These are phyloP conservation scores for Apteryx mantelli DNA, from an alignment of 2,113 vertebrate genomes.

Conservation along the genomic window DNA sequence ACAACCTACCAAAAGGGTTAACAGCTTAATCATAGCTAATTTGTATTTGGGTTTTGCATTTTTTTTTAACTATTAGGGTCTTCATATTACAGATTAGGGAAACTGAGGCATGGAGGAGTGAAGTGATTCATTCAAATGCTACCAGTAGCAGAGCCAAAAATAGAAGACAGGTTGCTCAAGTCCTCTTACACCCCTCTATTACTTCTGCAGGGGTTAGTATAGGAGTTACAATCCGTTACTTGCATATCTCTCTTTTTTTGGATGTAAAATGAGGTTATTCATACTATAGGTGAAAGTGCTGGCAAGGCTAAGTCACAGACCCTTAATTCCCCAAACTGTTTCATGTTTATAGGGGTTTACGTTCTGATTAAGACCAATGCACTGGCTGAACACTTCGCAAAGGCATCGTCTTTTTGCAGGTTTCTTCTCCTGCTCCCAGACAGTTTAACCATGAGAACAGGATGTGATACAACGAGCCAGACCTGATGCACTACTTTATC, in stretches of 20 bases:
- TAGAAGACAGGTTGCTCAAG: accelerated
- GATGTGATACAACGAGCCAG: neutral
- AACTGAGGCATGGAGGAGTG: neutral
- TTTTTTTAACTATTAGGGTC: neutral
- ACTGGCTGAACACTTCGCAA: neutral
- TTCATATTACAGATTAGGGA: neutral
- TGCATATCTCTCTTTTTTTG: neutral
- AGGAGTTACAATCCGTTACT: neutral
- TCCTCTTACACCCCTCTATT: neutral
- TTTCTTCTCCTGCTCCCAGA: neutral
- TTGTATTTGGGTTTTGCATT: neutral
- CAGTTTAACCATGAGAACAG: neutral
- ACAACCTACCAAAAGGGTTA: constrained; percentile 8
- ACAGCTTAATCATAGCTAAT: neutral
- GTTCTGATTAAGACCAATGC: neutral
- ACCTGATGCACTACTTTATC: neutral
- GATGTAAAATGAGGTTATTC: neutral
- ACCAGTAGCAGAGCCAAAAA: neutral
- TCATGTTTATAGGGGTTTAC: accelerated
- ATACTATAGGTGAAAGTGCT: neutral
- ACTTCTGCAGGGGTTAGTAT: neutral
- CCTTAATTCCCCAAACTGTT: accelerated
- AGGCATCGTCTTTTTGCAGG: accelerated
- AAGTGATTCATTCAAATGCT: neutral
- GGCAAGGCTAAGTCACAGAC: neutral